These are phyloP conservation scores for Tachina grossa DNA, from an alignment of 2,888 invertebrate species.

Conservation along the genomic window DNA sequence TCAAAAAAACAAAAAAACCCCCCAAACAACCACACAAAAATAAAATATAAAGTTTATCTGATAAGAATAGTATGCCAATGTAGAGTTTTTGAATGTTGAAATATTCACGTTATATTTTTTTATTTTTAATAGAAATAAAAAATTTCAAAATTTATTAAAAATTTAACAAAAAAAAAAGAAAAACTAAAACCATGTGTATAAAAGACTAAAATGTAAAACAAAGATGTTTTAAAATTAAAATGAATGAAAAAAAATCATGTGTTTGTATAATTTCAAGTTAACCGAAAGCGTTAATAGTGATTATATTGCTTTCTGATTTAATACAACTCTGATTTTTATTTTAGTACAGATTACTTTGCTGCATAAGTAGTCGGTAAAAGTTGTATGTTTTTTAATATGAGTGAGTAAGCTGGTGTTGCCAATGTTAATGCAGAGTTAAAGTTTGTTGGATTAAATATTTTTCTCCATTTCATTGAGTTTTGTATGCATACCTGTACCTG, in stretches of 20 bases:
- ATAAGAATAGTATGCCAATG: constrained; percentile 77
- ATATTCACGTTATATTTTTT: constrained; percentile 80
- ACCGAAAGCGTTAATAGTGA: background rate
- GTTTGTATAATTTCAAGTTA: constrained; percentile 36
- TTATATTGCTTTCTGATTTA: background rate
- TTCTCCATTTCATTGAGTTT: too few relatives aligned
- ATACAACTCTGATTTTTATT: constrained; percentile 22
- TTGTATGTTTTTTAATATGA: background rate
- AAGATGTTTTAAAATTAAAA: constrained; percentile 53
- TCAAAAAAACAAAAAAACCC: constrained; percentile 44
- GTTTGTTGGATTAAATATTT: too few relatives aligned
- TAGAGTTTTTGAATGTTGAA: constrained; percentile 80
- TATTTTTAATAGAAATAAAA: constrained; percentile 80
- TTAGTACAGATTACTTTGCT: constrained; percentile 10
- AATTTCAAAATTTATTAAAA: constrained; percentile 72
- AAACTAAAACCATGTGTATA: constrained; percentile 62
- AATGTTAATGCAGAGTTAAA: background rate
- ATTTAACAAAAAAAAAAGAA: constrained; percentile 34
- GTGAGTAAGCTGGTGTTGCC: background rate
- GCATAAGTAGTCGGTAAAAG: background rate
- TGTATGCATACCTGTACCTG: too few relatives aligned
- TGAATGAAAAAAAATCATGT: constrained; percentile 31
- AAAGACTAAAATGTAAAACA: constrained; percentile 65
- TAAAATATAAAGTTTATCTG: constrained; percentile 67
- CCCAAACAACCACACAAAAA: constrained; percentile 66